Evolutionary conservation across 2,113 vertebrate genomes (phyloP), one percentile per base, ranked within the genome.

Genomic region (Myanophis thanlyinensis): DNA sequence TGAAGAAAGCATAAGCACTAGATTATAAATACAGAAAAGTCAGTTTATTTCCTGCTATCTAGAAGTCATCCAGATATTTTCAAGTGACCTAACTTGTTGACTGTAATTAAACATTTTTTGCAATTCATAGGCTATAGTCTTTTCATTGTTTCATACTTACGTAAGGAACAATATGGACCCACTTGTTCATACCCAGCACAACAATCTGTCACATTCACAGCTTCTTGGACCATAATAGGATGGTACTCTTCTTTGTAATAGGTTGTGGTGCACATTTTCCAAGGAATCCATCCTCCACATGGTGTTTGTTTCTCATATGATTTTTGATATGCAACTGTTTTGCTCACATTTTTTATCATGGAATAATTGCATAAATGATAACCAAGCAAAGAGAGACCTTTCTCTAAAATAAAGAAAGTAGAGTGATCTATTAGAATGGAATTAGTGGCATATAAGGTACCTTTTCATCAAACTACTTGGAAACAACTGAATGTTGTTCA

Each of bases 211-310:
- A 98, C 85, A 40, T 97, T 97, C 95, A 97, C 93, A 22, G 93
- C 90, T 92, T 98, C 96, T 0, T 95, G 95, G 67, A 97, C 95
- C 15, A 96, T 88, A 95, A 97, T 56, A 0, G 67, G 95, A 54
- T 90, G 96, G 92, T 98, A 97, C 23, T 91, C 91, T 0, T 95
- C 98, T 94, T 91, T 97, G 92, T 98, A 98, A 5, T 91, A 91
- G 0, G 95, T 98, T 91, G 96, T 97, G n/a, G 97, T 95, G 90
- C 99, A 99, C 47, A 95, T 92, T 94, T 95, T 98, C 98, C 98
- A 98, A 0, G 97, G 98, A 51, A 99, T 96, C 98, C 98, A 99
- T 10, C 98, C 98, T 0, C 98, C 98, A 44, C 98, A 99, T 23
- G 95, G 93, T 1, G 91, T 93, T 1, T 52, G 96, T 92, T 95